Evolutionary conservation across 2,888 invertebrate species (phyloP), one percentile per base, ranked within the genome.

Genomic region (Parthenolecanium corni): DNA sequence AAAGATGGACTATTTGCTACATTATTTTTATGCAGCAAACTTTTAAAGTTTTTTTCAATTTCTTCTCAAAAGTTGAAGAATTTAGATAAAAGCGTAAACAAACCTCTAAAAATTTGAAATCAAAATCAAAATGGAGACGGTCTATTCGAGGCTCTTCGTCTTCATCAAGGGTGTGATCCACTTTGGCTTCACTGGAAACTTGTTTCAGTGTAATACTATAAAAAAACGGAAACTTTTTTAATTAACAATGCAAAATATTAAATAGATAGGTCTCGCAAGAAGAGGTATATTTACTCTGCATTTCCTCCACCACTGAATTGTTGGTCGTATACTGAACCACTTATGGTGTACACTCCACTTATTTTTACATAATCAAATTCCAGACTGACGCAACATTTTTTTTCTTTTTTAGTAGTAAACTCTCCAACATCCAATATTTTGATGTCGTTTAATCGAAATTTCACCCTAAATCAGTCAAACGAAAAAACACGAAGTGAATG

Each of bases 21-120:
- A n/a, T n/a, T n/a, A n/a, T n/a, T n/a, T n/a, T n/a, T n/a, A n/a
- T n/a, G n/a, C n/a, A n/a, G n/a, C n/a, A n/a, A n/a, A n/a, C n/a
- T n/a, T n/a, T n/a, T n/a, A n/a, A n/a, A n/a, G n/a, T n/a, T n/a
- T n/a, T n/a, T n/a, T n/a, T n/a, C n/a, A n/a, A n/a, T n/a, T n/a
- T n/a, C n/a, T n/a, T n/a, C n/a, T n/a, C n/a, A n/a, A n/a, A n/a
- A n/a, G n/a, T n/a, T n/a, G n/a, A n/a, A n/a, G n/a, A n/a, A n/a
- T n/a, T n/a, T n/a, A n/a, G n/a, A n/a, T n/a, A n/a, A n/a, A n/a
- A n/a, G n/a, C n/a, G 44, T 49, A 12, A 12, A 6, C 18, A 4
- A 40, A 57, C 57, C 57, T 57, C 57, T 20, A 57, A 46, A 16
- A 57, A 18, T 57, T 57, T 57, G 57, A 57, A 57, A 16, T 57